Base-by-base conservation (phyloP, 2,888 invertebrate genomes). In the Melitaea athalia region DNA sequence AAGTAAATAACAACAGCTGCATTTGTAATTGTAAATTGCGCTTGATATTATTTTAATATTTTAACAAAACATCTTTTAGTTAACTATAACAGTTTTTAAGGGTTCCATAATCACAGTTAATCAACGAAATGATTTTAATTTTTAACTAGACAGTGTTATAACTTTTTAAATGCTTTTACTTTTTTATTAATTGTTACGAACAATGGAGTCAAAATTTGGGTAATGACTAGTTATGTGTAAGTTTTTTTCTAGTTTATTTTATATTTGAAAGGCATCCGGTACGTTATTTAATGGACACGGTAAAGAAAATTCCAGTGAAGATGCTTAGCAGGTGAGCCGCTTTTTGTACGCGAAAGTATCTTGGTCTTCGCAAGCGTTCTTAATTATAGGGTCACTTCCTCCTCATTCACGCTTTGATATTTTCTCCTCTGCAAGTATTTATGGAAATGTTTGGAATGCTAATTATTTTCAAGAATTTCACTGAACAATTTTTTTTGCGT, bases 261-360 rank as follows among this genome's bases (percentile, higher is more conserved):
- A n/a, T 53, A 31, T 31, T 5, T 5, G 11, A 53, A 24, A 14
- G 5, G 14, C 5, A 12, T 57, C 57, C 57, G 57, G 38, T 57
- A 15, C 57, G 57, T 42, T 38, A 15, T 14, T 11, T 15, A 83
- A 80, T 82, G 83, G 78, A 81, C 74, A 81, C 77, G 12, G 66
- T 45, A 52, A 43, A 69, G 71, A 72, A 72, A 75, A 82, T 85
- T 85, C 85, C 86, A 82, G 75, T 66, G 80, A 75, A 78, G 80
- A 82, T 80, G 80, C 79, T 79, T 84, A 85, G 77, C 86, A 84
- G 88, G 88, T 88, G 87, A 89, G 75, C 88, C 71, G 82, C 85
- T 89, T 89, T 86, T 88, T 90, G 79, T 89, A 79, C 76, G 83
- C 77, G 82, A 82, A 86, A 85, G 85, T 84, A 89, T 88, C 87